phyloP scores from a whole-genome alignment of 1,140 invertebrate genomes.

The Scaptomyza pallida region DNA sequence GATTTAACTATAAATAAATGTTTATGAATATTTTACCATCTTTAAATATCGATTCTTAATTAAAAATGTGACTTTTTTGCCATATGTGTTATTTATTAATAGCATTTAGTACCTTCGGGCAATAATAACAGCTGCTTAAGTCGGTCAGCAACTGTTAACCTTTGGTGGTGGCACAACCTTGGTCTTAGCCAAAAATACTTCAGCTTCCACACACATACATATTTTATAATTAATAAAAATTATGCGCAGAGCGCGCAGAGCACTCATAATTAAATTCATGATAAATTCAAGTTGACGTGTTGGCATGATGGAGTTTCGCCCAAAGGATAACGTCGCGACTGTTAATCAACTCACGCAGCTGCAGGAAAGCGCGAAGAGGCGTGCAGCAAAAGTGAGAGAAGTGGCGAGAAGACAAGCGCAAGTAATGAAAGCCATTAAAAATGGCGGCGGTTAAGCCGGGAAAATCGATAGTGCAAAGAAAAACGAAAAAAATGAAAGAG shows the following conservation, averaged over 20 bases:
- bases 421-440: constrained; percentile 80
- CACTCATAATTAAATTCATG: constrained; percentile 68
- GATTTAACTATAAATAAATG: neutral
- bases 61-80: too few species aligned
- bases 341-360: constrained; percentile 71
- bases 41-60: too few species aligned
- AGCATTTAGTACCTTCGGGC: neutral
- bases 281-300: constrained; percentile 52
- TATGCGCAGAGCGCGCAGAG: constrained; percentile 32
- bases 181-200: constrained; percentile 1
- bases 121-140: constrained; percentile 1
- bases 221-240: constrained; percentile 57
- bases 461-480: constrained; percentile 63
- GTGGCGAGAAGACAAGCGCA: constrained; percentile 23
- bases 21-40: too few species aligned
- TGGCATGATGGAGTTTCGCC: constrained; percentile 26
- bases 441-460: constrained; percentile 67
- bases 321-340: constrained; percentile 44
- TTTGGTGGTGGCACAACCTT: neutral
- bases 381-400: neutral
- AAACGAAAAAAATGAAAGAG: constrained; percentile 34
- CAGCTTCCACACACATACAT: neutral
- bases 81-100: too few species aligned
- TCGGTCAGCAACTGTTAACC: neutral
- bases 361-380: neutral